Evolutionary conservation across 1,140 invertebrate genomes (phyloP), one percentile per base, ranked within the genome.

Genomic region (Holotrichia oblita): DNA sequence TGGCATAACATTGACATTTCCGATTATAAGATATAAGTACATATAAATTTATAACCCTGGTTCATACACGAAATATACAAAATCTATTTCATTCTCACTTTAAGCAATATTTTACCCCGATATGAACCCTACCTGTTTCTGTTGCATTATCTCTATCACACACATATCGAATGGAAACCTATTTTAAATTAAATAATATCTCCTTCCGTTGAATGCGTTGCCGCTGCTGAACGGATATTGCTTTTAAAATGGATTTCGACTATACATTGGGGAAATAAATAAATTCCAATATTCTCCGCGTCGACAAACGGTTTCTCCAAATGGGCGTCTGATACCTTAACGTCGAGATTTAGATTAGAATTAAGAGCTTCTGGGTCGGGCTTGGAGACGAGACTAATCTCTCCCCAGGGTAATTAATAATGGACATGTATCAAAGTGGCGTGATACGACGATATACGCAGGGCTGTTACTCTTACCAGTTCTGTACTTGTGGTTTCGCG

Each of bases 331-430:
- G 20, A 61, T 61, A 61, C 59, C n/a, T 61, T 61, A 34, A 61
- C 59, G 61, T 69, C 61, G 22, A 27, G 61, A 27, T 27, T 69
- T 69, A 69, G 61, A 69, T 69, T 69, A 69, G 27, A 69, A 69
- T 69, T 69, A 69, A 69, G 61, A 69, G 61, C 61, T 24, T 20
- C 12, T 14, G 61, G 61, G 61, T 69, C 20, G 61, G 4, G 61
- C 61, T 34, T 27, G 61, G 61, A 69, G 61, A 69, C 20, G 20
- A 69, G 61, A 69, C 61, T 69, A 69, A 69, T 69, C 61, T 69
- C 61, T 69, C 61, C 61, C 61, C 12, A 3, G 22, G 61, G 61
- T 34, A 69, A 69, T 69, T 69, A 69, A 69, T 69, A 69, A 69
- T 69, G 61, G 61, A 69, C 61, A 34, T 34, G 22, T 22, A 69